These are phyloP conservation scores for Acheta domesticus DNA, from an alignment of 2,888 invertebrate genomes.

Conservation along the genomic window DNA sequence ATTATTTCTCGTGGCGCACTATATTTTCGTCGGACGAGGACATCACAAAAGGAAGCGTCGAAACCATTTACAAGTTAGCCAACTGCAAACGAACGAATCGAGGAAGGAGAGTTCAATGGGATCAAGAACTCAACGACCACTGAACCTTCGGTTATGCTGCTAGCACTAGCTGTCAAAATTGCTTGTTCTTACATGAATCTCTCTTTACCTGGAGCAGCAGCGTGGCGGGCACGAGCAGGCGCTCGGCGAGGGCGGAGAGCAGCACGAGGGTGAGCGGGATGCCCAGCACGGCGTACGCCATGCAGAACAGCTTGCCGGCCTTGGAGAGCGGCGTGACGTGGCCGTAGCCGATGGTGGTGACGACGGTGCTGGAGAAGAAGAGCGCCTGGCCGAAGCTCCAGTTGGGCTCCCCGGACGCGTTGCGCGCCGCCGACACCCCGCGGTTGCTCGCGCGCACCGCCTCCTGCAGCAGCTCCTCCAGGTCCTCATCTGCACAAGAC, in stretches of 20 bases:
- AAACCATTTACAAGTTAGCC: too few species aligned
- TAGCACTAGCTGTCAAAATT: too few species aligned
- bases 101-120: too few species aligned
- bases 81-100: too few species aligned
- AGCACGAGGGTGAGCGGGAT: slow-evolving; percentile 84
- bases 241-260: slow-evolving; percentile 76
- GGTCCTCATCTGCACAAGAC: slow-evolving; percentile 61
- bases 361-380: slow-evolving; percentile 82
- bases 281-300: slow-evolving; percentile 78
- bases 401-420: slow-evolving; percentile 74
- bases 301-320: slow-evolving; percentile 84
- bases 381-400: slow-evolving; percentile 89
- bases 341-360: slow-evolving; percentile 90
- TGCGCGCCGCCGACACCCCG: slow-evolving; percentile 72
- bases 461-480: slow-evolving; percentile 68
- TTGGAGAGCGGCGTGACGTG: slow-evolving; percentile 82
- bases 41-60: too few species aligned
- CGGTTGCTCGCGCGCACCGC: slow-evolving; percentile 71
- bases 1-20: too few species aligned
- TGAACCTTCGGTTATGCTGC: too few species aligned
- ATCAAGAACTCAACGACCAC: too few species aligned
- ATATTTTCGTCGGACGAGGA: too few species aligned
- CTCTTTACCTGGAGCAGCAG: slow-evolving; percentile 66
- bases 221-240: slow-evolving; percentile 71
- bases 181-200: too few species aligned